Evolutionary conservation across 2,888 invertebrate species (phyloP).

Genomic region (Dynastes grantii): DNA sequence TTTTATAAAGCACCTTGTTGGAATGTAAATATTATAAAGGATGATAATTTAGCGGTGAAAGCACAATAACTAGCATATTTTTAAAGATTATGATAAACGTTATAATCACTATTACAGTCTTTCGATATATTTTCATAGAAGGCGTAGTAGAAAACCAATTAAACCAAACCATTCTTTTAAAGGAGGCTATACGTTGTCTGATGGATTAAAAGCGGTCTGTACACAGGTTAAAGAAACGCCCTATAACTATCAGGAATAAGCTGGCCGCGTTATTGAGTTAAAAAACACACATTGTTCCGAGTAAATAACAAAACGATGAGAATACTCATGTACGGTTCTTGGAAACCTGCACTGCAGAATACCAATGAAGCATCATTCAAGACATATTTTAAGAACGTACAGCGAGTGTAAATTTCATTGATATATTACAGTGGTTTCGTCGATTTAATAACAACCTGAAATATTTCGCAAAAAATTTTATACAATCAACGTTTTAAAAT

Average conservation of each 20-base stretch:
- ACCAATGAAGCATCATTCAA: constrained; percentile 46
- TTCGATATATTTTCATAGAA: too few species aligned
- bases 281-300: constrained; percentile 47
- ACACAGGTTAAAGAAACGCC: constrained; percentile 33
- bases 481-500: background rate
- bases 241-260: constrained; percentile 45
- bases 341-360: constrained; percentile 43
- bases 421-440: constrained; percentile 36
- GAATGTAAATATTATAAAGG: too few species aligned
- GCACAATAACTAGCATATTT: too few species aligned
- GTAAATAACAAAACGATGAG: constrained; percentile 47
- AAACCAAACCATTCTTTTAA: too few species aligned
- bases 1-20: too few species aligned
- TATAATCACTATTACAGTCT: too few species aligned
- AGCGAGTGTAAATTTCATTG: constrained; percentile 46
- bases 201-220: background rate
- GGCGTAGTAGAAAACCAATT: too few species aligned
- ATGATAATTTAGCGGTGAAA: too few species aligned
- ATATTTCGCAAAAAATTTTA: constrained; percentile 34
- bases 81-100: too few species aligned
- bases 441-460: constrained; percentile 28
- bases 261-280: constrained; percentile 47
- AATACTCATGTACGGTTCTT: constrained; percentile 47
- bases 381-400: constrained; percentile 44
- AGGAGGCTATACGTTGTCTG: too few species aligned